Percentiles rank a stretch among this genome's conserved stretches.
phyloP scores from a whole-genome alignment of 2,113 vertebrate genomes.

The Spheniscus mendiculus region DNA sequence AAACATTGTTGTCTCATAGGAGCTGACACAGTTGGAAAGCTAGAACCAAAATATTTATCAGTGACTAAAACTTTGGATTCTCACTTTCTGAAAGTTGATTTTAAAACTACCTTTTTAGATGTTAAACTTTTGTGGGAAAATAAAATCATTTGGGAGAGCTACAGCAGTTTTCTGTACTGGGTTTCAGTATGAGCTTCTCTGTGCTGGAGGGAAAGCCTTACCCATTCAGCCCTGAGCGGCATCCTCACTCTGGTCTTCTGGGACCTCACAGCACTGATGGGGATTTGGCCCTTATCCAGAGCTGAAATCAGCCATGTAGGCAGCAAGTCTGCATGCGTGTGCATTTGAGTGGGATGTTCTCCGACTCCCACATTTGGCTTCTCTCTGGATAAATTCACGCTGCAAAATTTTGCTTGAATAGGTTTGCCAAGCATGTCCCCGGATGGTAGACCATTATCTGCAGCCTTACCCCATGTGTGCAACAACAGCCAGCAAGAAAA shows the following conservation, averaged over 20 bases:
- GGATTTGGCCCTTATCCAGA: not conserved
- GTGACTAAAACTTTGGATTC: not conserved
- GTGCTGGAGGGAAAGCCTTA: not conserved
- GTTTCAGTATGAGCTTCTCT: not conserved
- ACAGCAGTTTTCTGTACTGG: not conserved
- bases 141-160: not conserved
- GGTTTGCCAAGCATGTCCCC: not conserved
- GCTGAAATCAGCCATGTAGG: not conserved
- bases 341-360: not conserved
- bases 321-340: not conserved
- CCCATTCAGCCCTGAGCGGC: not conserved
- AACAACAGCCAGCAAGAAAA: not conserved
- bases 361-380: not conserved
- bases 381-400: not conserved
- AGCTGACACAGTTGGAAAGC: not conserved
- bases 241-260: not conserved
- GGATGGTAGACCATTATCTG: not conserved
- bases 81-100: not conserved
- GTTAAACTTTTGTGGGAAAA: not conserved
- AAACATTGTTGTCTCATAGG: not conserved
- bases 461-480: fast-evolving
- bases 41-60: not conserved
- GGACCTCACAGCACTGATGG: not conserved
- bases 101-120: not conserved
- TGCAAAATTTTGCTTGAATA: not conserved